Conservation (phyloP, 2,113 vertebrate species). For the Lophura nycthemera region DNA sequence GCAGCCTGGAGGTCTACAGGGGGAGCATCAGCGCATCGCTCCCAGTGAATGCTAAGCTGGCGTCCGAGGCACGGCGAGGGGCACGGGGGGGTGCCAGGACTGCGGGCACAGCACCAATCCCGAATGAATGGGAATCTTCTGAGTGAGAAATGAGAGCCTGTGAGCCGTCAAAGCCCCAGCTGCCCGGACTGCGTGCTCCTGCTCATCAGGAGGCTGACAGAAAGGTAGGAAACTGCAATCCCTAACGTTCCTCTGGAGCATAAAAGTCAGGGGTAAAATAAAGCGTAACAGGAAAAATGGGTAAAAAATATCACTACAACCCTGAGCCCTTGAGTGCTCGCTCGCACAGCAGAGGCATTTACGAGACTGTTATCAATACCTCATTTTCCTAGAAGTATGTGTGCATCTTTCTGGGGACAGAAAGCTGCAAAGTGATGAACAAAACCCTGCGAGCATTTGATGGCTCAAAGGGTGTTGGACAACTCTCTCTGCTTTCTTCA, state of each 20-base stretch:
- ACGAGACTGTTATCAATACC: background rate
- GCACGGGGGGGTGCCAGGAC: conserved; percentile 2
- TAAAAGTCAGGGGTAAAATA: conserved; percentile 9
- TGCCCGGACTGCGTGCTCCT: background rate
- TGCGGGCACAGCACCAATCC: conserved; percentile 67
- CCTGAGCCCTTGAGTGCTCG: background rate
- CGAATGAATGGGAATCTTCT: conserved; percentile 73
- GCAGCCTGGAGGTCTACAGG: conserved; percentile 70
- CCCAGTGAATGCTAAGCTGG: conserved; percentile 57
- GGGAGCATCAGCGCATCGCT: conserved; percentile 61
- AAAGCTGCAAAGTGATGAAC: background rate
- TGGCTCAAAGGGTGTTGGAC: background rate
- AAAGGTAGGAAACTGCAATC: conserved; percentile 46
- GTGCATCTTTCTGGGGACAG: background rate
- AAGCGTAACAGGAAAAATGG: background rate
- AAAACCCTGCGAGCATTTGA: background rate
- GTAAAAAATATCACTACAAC: background rate
- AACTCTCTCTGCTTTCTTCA: background rate
- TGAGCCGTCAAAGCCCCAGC: conserved; percentile 55
- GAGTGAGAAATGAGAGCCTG: conserved; percentile 46
- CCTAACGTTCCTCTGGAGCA: background rate
- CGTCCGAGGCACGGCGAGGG: conserved; percentile 54
- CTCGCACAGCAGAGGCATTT: background rate
- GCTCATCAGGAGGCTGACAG: conserved; percentile 52
- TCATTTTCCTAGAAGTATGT: background rate